Evolutionary conservation across 1,140 invertebrate genomes (phyloP), one percentile per base, ranked within the genome.

Genomic region (Penaeus japonicus): DNA sequence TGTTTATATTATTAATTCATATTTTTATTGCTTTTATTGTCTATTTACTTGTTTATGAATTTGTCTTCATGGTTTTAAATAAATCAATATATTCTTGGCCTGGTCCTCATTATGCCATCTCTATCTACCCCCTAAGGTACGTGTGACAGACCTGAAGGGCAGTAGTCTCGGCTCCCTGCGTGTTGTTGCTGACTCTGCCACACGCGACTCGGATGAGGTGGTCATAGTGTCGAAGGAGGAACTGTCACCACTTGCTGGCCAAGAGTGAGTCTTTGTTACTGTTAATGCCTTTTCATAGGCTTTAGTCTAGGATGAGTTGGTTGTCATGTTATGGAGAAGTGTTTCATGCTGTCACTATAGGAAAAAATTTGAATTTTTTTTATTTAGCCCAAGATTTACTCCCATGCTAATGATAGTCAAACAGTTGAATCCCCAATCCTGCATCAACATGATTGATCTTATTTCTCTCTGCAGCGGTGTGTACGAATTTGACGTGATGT

Each of bases 141-240:
- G 95, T 75, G 95, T 98, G 53, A 96, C 96, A 5, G 96, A 99
- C 93, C 93, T 99, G 57, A 92, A 98, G n/a, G 98, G 97, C 1
- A 94, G 95, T 84, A 93, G 95, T 7, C 91, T 98, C 22, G 93
- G 95, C 1, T 94, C 94, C 17, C 92, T 96, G 53, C 94, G 95
- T 65, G 95, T 97, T 0, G 93, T 95, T 62, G 95, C 96, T 17
- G 96, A 96, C 90, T 96, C 95, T 39, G 96, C 95, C 2, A 96
- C 95, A 0, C 94, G 95, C 90, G 91, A 96, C 0, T 94, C 94
- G 27, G 96, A 97, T 92, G 95, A 96, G 91, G 95, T 95, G 32
- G 95, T 96, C 78, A 95, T 98, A 1, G 93, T 97, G 2, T 96
- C 94, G 62, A 95, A 95, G 90, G 94, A 95, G 91, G 93, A 92